phyloP scores from a whole-genome alignment of 2,888 invertebrate genomes.

The Tinea trinotella region DNA sequence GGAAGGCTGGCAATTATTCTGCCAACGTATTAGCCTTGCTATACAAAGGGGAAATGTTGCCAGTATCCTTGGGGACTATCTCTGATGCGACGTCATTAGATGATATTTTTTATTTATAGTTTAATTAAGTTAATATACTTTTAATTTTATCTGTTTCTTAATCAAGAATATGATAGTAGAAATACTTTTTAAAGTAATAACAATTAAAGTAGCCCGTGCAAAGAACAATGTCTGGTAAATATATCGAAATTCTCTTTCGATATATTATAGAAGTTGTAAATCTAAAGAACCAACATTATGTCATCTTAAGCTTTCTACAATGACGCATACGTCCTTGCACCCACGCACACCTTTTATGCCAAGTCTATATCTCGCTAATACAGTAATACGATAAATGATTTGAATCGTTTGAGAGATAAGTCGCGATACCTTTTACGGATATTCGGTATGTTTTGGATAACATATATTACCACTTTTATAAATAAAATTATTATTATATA shows the following conservation, averaged over 20 bases:
- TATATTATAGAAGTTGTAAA: slow-evolving; percentile 7
- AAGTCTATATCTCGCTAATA: neutral
- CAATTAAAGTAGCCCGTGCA: neutral
- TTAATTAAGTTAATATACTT: too few relatives aligned
- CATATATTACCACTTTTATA: neutral
- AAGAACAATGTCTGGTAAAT: neutral
- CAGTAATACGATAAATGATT: neutral
- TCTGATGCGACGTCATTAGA: too few relatives aligned
- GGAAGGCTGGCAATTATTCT: too few relatives aligned
- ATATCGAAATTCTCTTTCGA: neutral
- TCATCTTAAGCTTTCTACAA: slow-evolving; percentile 7
- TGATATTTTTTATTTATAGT: too few relatives aligned
- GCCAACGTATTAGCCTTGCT: too few relatives aligned
- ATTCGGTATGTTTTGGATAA: neutral
- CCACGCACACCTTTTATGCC: neutral
- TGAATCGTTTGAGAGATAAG: neutral
- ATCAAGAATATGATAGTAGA: too few relatives aligned
- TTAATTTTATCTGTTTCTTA: too few relatives aligned
- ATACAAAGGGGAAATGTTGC: too few relatives aligned
- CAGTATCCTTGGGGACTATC: too few relatives aligned
- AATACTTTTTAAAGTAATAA: too few relatives aligned
- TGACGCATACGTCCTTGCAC: slow-evolving; percentile 11
- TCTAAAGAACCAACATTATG: slow-evolving; percentile 4
- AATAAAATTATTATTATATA: too few relatives aligned
- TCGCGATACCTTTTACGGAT: neutral